Percentiles rank a stretch among this genome's conserved stretches.
Evolutionary conservation across 1,140 invertebrate genomes (phyloP).

Genomic region (Tetranychus urticae): DNA sequence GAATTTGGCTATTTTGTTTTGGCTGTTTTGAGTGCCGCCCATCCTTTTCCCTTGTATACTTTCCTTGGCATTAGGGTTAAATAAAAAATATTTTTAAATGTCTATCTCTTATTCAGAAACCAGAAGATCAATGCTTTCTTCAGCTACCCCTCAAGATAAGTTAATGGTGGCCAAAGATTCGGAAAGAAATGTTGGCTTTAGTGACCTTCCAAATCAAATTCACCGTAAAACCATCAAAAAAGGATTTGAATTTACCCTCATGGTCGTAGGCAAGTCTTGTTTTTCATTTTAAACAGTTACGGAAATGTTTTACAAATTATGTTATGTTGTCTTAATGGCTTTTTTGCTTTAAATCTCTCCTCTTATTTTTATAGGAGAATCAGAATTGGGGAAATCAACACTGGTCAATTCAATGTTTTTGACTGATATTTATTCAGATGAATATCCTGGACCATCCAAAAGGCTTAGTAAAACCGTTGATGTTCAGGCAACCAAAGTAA

Average conservation of each 20-base stretch:
- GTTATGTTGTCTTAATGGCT: no score
- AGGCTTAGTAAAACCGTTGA: slow-evolving; percentile 65
- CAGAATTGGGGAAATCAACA: slow-evolving; percentile 91
- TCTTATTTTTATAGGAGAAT: slow-evolving; percentile 45
- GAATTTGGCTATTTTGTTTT: no score
- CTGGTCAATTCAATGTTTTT: slow-evolving; percentile 99
- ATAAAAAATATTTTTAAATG: no score
- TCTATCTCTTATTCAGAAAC: no score
- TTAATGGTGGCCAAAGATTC: slow-evolving; percentile 39
- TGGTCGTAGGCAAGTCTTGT: slow-evolving; percentile 76
- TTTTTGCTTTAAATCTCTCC: no score
- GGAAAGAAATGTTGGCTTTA: slow-evolving; percentile 68
- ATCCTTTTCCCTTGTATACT: no score
- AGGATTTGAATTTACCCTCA: slow-evolving; percentile 95
- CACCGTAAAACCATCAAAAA: slow-evolving; percentile 97
- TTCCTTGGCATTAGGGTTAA: no score
- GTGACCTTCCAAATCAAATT: slow-evolving; percentile 93
- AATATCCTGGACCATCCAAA: slow-evolving; percentile 66
- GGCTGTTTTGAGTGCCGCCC: no score
- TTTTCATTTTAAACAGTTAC: no score
- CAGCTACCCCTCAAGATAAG: background rate
- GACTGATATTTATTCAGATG: slow-evolving; percentile 76
- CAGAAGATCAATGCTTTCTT: background rate
- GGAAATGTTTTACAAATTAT: no score
- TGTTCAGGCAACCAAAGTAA: slow-evolving; percentile 74